Conservation (phyloP, 2,113 vertebrate genomes). For the Hiodon tergisus region DNA sequence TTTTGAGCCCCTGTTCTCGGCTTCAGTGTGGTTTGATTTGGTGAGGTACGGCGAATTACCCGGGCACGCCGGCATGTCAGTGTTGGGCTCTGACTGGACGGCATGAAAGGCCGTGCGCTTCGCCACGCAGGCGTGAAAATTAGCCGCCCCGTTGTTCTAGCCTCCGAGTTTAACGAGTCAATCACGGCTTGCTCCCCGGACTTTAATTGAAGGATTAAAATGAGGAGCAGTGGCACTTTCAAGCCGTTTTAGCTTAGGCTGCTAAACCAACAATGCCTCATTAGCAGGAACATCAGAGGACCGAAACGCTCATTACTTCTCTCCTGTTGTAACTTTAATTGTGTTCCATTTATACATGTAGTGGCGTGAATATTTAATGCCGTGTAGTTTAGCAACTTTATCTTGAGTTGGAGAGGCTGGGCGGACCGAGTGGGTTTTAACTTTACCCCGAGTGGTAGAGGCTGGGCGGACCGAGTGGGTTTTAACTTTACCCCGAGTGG, state of each 20-base stretch:
- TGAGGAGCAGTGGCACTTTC: conserved; percentile 54
- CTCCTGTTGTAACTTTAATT: conserved; percentile 68
- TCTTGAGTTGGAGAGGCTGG: conserved; percentile 29
- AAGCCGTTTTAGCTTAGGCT: conserved; percentile 55
- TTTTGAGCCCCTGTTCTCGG: too few relatives aligned
- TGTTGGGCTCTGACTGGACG: too few relatives aligned
- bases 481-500: too few relatives aligned
- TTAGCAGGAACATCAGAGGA: conserved; percentile 66
- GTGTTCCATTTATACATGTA: conserved; percentile 74
- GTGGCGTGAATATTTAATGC: conserved; percentile 70
- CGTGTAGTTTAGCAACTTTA: conserved; percentile 60
- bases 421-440: too few relatives aligned
- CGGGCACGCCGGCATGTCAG: too few relatives aligned
- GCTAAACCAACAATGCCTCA: conserved; percentile 71
- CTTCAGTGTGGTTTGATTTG: too few relatives aligned
- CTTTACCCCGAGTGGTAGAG: too few relatives aligned
- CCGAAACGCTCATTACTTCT: conserved; percentile 66
- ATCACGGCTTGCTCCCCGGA: conserved; percentile 61
- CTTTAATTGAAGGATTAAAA: conserved; percentile 63
- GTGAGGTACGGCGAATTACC: too few relatives aligned
- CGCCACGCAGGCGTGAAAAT: too few relatives aligned
- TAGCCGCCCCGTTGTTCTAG: too few relatives aligned
- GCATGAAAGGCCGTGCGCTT: too few relatives aligned
- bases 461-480: too few relatives aligned
- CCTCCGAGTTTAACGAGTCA: conserved; percentile 51